Conservation (phyloP, 2,113 vertebrate species). For the Tapirus terrestris region DNA sequence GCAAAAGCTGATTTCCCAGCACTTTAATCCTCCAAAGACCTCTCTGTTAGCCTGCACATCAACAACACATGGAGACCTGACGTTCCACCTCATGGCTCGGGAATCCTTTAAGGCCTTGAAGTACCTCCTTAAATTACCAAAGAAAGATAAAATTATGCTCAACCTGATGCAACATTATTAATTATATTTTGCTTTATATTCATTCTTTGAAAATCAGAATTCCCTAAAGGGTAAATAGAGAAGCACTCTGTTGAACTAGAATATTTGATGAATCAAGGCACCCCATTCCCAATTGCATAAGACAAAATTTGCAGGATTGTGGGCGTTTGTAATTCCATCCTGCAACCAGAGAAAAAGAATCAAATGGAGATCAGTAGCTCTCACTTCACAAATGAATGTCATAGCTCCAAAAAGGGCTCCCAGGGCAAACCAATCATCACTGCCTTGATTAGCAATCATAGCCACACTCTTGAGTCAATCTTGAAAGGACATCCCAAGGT, state of each 20-base stretch:
- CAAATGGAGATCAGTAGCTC: background rate
- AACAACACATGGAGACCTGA: background rate
- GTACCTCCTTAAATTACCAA: constrained; percentile 20
- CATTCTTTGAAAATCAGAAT: constrained; percentile 54
- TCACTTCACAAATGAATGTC: background rate
- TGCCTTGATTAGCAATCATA: background rate
- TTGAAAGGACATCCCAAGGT: background rate
- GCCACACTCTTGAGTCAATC: background rate
- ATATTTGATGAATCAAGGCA: constrained; percentile 31
- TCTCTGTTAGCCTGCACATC: constrained; percentile 22
- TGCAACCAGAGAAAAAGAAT: constrained; percentile 37
- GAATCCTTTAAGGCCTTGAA: constrained; percentile 41
- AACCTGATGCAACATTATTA: background rate
- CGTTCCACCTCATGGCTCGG: background rate
- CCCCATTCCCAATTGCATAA: background rate
- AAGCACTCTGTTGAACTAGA: constrained; percentile 7
- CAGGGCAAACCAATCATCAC: background rate
- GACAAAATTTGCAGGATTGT: constrained; percentile 19
- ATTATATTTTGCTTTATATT: constrained; percentile 44
- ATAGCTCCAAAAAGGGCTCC: background rate
- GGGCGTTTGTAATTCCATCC: constrained; percentile 1
- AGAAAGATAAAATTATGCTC: background rate
- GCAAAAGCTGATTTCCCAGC: constrained; percentile 33
- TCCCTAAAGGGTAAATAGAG: background rate
- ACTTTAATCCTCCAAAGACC: background rate